Evolutionary conservation across 2,888 invertebrate genomes (phyloP).

Genomic region (Pinctada fucata): DNA sequence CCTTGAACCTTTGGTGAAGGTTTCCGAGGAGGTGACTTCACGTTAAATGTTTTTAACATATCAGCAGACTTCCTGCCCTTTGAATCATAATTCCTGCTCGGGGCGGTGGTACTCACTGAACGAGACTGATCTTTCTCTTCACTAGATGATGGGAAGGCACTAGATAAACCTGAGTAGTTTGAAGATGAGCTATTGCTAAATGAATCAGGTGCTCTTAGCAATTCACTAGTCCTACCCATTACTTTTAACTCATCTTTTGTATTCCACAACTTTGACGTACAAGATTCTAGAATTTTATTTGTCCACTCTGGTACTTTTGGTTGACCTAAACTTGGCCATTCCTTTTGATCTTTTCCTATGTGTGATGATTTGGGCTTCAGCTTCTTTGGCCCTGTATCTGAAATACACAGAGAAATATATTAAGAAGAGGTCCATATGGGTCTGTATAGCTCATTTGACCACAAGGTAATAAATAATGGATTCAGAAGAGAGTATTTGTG

Average conservation of each 20-base stretch:
- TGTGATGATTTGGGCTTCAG: not conserved
- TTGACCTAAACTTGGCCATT: conserved; percentile 11
- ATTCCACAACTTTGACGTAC: not conserved
- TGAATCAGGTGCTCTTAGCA: not conserved
- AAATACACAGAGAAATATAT: too few species aligned
- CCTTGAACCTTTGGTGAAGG: not conserved
- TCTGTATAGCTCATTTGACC: too few species aligned
- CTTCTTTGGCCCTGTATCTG: not conserved
- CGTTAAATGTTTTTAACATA: not conserved
- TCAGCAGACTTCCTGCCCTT: not conserved
- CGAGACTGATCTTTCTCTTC: not conserved
- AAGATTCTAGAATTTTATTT: conserved; percentile 1
- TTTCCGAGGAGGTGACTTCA: not conserved
- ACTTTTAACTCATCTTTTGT: not conserved
- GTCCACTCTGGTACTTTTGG: conserved; percentile 22
- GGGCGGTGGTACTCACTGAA: not conserved
- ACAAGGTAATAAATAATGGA: too few species aligned
- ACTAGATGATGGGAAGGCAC: not conserved
- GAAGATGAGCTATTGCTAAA: not conserved
- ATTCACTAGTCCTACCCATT: not conserved
- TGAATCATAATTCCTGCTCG: not conserved
- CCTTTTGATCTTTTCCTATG: not conserved
- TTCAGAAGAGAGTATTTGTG: too few species aligned
- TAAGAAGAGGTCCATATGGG: too few species aligned
- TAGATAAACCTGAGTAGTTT: too few species aligned